phyloP scores from a whole-genome alignment of 2,113 vertebrate genomes.

The Ceyx melanurus region DNA sequence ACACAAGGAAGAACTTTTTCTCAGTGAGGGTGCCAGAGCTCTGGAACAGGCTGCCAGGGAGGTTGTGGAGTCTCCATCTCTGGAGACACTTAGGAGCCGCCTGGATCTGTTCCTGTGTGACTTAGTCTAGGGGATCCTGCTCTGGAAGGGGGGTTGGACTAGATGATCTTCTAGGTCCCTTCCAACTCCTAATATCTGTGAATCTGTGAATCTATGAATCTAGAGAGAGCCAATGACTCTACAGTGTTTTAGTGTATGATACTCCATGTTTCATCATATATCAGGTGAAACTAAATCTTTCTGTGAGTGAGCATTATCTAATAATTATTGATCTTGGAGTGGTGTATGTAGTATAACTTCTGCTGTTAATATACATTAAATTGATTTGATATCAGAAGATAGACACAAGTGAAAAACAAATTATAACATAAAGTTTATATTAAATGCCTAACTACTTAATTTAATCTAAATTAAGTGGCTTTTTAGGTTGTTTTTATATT shows the following conservation, averaged over 20 bases:
- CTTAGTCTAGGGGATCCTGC: too few relatives aligned
- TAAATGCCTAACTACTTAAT: constrained; percentile 37
- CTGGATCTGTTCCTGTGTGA: too few relatives aligned
- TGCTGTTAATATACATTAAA: not conserved
- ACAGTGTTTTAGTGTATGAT: not conserved
- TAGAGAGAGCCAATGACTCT: not conserved
- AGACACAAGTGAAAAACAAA: constrained; percentile 51
- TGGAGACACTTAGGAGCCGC: too few relatives aligned
- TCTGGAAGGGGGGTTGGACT: too few relatives aligned
- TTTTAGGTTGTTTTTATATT: constrained; percentile 38
- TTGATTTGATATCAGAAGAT: constrained; percentile 35
- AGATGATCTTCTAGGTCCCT: too few relatives aligned
- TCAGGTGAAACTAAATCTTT: not conserved
- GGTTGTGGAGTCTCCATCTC: too few relatives aligned
- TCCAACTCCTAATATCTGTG: too few relatives aligned
- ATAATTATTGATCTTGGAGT: not conserved
- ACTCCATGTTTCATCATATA: not conserved
- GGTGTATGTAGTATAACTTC: not conserved
- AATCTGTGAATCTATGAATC: not conserved
- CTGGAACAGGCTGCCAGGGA: too few relatives aligned
- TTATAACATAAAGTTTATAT: constrained; percentile 7
- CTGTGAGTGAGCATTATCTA: not conserved
- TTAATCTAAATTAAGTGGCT: not conserved
- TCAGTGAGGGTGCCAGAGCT: too few relatives aligned
- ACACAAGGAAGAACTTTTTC: too few relatives aligned